Evolutionary conservation across 2,113 vertebrate genomes (phyloP).

Genomic region (Penelope pileata): DNA sequence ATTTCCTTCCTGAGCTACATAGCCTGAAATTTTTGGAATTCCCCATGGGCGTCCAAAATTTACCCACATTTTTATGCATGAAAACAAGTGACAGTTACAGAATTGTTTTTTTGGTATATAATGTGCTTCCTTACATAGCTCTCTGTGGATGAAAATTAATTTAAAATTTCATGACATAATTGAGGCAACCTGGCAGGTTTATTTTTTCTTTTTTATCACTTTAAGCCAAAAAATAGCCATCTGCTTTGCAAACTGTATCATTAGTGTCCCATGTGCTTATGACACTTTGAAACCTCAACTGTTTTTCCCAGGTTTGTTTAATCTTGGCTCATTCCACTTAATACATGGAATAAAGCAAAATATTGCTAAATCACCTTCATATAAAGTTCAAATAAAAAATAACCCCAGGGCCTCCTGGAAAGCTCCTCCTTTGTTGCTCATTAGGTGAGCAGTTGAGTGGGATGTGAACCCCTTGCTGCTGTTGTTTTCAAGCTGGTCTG

Average conservation of each 20-base stretch:
- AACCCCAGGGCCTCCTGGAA: not conserved
- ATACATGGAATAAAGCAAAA: not conserved
- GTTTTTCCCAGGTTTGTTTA: not conserved
- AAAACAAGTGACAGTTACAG: not conserved
- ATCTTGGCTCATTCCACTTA: not conserved
- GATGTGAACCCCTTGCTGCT: not conserved
- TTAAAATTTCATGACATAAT: not conserved
- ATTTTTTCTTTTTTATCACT: not conserved
- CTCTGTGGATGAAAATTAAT: not conserved
- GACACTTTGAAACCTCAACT: not conserved
- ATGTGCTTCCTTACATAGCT: not conserved
- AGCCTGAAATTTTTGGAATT: not conserved
- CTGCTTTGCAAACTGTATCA: not conserved
- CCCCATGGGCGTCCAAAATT: not conserved
- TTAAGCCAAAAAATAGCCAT: not conserved
- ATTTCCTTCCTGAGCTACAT: not conserved
- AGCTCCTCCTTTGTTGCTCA: rapidly evolving
- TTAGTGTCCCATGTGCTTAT: not conserved
- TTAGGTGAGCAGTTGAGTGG: not conserved
- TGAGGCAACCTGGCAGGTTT: not conserved
- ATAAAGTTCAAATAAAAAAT: not conserved
- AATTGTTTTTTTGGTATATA: not conserved
- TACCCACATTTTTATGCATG: not conserved
- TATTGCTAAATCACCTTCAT: not conserved
- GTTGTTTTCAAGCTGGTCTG: not conserved